Evolutionary conservation across 2,113 vertebrate genomes (phyloP), one percentile per base, ranked within the genome.

Genomic region (Cyanistes caeruleus): DNA sequence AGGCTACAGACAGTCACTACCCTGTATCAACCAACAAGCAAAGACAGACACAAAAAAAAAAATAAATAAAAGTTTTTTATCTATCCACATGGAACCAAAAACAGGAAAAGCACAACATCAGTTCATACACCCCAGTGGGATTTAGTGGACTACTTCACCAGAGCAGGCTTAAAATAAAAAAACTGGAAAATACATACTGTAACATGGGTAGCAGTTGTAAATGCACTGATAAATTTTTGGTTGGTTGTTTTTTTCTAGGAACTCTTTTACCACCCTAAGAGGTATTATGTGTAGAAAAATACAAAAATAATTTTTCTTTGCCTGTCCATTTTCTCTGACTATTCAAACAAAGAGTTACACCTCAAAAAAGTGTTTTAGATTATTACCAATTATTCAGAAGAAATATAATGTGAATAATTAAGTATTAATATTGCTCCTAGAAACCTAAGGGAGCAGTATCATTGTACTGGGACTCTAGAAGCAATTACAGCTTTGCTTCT

Each of bases 21-120:
- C 16, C 30, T 53, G 13, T 41, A 93, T 83, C 49, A 33, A 69
- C 9, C n/a, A 82, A 30, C 6, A 58, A 85, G 37, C 7, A 88
- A 73, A 88, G 21, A 8, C 15, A 37, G 33, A 55, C 12, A 24
- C 13, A 63, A 52, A 15, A 63, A 55, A 83, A 68, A 5, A 73
- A n/a, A 7, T 62, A 58, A 84, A 51, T 41, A 13, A 35, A 63
- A 15, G 2, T 8, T 70, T 53, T 92, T 49, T 39, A n/a, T 87
- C 53, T 46, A 27, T 41, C 23, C 22, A 46, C 39, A 51, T 31
- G 30, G 31, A 93, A 84, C 10, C 8, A 53, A 52, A 81, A 78
- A 8, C 30, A 84, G n/a, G n/a, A 95, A 72, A 64, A 92, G 21
- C 16, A 94, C 94, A 84, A 13, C 11, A 60, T 75, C 21, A 70